Evolutionary conservation across 2,113 vertebrate species (phyloP).

Genomic region (Paratilapia polleni): DNA sequence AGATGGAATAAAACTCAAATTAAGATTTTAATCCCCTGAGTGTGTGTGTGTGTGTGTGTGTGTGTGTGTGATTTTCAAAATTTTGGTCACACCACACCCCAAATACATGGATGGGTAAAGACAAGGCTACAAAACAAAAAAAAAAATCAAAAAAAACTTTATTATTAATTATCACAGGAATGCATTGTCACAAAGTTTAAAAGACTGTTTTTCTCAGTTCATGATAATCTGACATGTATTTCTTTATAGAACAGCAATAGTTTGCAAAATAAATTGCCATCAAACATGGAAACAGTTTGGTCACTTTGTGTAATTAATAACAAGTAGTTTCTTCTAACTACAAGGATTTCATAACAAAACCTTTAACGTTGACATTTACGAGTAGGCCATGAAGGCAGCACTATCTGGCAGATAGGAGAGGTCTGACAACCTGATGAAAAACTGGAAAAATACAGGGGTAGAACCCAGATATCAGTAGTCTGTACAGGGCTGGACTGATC

Average conservation of each 20-base stretch:
- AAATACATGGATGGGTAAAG: too few relatives aligned
- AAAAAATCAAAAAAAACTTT: too few relatives aligned
- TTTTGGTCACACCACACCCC: too few relatives aligned
- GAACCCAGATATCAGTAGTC: background rate
- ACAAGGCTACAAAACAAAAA: too few relatives aligned
- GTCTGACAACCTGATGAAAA: background rate
- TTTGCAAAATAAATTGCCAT: background rate
- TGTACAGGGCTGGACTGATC: background rate
- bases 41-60: too few relatives aligned
- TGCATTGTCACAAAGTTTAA: too few relatives aligned
- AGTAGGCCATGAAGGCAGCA: slow-evolving; percentile 29
- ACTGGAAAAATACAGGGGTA: background rate
- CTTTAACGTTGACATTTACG: background rate
- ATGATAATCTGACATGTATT: background rate
- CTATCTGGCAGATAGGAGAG: background rate
- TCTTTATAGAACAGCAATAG: background rate
- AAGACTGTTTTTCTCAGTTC: too few relatives aligned
- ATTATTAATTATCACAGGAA: too few relatives aligned
- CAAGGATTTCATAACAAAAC: background rate
- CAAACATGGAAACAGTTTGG: background rate
- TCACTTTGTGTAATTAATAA: background rate
- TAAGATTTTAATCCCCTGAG: too few relatives aligned
- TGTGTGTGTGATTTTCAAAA: too few relatives aligned
- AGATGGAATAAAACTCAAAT: too few relatives aligned
- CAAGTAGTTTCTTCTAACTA: background rate